Conservation (phyloP, 2,888 invertebrate species). For the Melanargia galathea region DNA sequence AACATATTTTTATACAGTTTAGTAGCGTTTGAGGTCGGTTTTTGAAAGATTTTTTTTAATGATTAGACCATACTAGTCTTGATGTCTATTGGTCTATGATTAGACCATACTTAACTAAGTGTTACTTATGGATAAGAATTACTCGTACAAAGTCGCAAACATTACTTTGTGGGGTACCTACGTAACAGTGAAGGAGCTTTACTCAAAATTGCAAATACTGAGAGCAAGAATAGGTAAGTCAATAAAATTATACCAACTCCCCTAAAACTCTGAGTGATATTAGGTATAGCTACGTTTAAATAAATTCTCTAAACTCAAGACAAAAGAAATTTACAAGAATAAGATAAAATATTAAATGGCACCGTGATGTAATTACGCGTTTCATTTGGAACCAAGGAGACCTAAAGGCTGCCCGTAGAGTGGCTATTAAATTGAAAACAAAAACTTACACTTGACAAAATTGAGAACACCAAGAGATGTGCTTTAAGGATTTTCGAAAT, state of each 20-base stretch:
- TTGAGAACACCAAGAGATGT: not conserved
- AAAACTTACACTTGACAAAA: too few species aligned
- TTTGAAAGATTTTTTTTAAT: too few species aligned
- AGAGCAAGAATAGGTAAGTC: not conserved
- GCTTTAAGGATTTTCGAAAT: not conserved
- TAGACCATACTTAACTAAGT: too few species aligned
- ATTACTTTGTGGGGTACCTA: too few species aligned
- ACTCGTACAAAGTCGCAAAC: too few species aligned
- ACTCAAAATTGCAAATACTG: not conserved
- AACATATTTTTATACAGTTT: too few species aligned
- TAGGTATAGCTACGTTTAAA: not conserved
- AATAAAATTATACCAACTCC: slow-evolving; percentile 16
- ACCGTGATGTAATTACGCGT: slow-evolving; percentile 39
- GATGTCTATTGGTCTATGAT: too few species aligned
- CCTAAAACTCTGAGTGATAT: not conserved
- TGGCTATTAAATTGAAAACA: too few species aligned
- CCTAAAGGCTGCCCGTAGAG: too few species aligned
- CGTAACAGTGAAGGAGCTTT: not conserved
- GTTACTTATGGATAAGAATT: too few species aligned
- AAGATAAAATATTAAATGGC: slow-evolving; percentile 40
- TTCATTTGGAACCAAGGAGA: slow-evolving; percentile 30
- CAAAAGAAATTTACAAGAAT: slow-evolving; percentile 34
- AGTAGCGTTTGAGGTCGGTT: too few species aligned
- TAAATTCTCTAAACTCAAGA: slow-evolving; percentile 8
- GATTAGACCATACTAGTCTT: too few species aligned